Evolutionary conservation across 2,113 vertebrate genomes (phyloP).

Genomic region (Candoia aspera): DNA sequence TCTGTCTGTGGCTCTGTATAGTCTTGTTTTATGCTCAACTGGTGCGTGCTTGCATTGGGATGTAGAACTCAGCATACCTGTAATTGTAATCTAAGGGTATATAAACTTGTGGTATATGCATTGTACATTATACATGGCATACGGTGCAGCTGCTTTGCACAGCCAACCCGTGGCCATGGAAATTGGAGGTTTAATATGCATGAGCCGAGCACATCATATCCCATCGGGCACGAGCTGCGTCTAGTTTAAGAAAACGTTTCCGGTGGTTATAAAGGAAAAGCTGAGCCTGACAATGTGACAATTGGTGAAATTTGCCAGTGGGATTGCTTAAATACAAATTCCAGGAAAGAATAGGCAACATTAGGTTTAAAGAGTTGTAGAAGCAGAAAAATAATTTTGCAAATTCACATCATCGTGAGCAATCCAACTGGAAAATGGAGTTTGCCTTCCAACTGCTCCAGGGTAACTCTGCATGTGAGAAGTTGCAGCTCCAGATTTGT

Average conservation of each 20-base stretch:
- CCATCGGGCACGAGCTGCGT: background rate
- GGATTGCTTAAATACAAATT: background rate
- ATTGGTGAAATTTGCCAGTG: background rate
- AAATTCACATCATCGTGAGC: background rate
- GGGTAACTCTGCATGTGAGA: background rate
- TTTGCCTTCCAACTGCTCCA: background rate
- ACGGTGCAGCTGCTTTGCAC: background rate
- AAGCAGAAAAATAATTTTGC: background rate
- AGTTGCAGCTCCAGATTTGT: too few relatives aligned
- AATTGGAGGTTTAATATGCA: background rate
- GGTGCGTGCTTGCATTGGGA: background rate
- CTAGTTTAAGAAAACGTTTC: background rate
- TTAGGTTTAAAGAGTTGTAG: background rate
- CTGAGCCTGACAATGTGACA: background rate
- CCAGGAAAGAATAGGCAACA: too few relatives aligned
- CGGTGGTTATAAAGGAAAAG: background rate
- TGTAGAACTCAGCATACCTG: background rate
- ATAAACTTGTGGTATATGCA: background rate
- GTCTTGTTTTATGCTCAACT: background rate
- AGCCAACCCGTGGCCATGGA: background rate
- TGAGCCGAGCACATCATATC: background rate
- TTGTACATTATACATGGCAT: background rate
- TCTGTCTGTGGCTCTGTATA: too few relatives aligned
- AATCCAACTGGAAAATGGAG: background rate
- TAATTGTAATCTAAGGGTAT: background rate